Evolutionary conservation across 1,140 invertebrate genomes (phyloP).

Genomic region (Probaryconus sp.): DNA sequence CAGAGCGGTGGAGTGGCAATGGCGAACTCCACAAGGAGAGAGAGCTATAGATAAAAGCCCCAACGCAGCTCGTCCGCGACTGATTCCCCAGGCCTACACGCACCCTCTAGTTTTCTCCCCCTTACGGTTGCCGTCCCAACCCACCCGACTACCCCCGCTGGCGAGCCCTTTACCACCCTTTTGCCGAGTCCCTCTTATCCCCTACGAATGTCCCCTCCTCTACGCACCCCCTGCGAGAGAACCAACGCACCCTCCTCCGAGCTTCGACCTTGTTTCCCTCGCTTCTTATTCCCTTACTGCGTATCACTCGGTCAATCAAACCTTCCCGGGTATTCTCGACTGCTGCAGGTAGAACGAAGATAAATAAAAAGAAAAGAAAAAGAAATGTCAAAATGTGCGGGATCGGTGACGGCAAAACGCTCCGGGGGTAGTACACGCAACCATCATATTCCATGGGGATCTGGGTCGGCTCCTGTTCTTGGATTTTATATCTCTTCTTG

Average conservation of each 20-base stretch:
- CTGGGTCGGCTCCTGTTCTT: conserved; percentile 64
- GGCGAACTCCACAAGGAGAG: conserved; percentile 50
- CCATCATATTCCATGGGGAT: conserved; percentile 60
- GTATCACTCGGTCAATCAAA: conserved; percentile 60
- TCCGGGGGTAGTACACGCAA: conserved; percentile 40
- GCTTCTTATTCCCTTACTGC: conserved; percentile 43
- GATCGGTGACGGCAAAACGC: no score
- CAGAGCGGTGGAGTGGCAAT: conserved; percentile 38
- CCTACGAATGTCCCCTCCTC: conserved; percentile 62
- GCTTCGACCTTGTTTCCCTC: conserved; percentile 59
- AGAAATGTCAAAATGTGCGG: no score
- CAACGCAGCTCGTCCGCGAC: conserved; percentile 78
- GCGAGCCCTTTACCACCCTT: conserved; percentile 64
- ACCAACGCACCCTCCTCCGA: conserved; percentile 67
- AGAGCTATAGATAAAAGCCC: conserved; percentile 75
- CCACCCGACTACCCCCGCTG: conserved; percentile 67
- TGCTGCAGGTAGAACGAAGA: neutral
- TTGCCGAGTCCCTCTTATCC: conserved; percentile 62
- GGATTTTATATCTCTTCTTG: conserved; percentile 46
- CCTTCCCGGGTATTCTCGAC: conserved; percentile 42
- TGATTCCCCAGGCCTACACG: conserved; percentile 78
- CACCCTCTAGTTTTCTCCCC: conserved; percentile 77
- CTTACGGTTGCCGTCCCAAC: conserved; percentile 69
- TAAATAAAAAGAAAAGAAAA: conserved; percentile 10
- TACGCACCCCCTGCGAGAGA: conserved; percentile 51